These are phyloP conservation scores for Arion vulgaris DNA, from an alignment of 1,140 invertebrate species.

Conservation along the genomic window DNA sequence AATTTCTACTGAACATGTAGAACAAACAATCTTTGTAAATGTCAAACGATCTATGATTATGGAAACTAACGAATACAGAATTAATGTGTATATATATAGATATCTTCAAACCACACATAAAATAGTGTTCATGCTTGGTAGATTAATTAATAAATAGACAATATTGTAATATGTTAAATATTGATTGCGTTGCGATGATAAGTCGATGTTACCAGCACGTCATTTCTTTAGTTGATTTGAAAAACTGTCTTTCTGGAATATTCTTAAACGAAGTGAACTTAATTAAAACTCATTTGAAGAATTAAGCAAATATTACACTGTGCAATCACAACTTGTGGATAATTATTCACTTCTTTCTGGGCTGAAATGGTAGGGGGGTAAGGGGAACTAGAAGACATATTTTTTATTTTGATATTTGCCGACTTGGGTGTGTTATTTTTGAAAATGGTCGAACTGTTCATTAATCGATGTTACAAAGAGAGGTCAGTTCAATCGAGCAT, in stretches of 20 bases:
- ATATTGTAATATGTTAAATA: too few species aligned
- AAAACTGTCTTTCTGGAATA: neutral
- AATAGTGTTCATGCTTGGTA: neutral
- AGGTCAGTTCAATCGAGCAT: neutral
- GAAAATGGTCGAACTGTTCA: neutral
- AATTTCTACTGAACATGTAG: neutral
- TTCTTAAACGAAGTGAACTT: neutral
- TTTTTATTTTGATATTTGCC: slow-evolving; percentile 22
- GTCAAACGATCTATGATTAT: neutral
- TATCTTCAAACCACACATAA: neutral
- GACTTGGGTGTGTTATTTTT: neutral
- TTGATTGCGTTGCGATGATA: too few species aligned
- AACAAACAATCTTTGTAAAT: neutral
- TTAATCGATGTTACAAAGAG: slow-evolving; percentile 16
- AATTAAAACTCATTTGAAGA: slow-evolving; percentile 4
- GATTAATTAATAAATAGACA: neutral
- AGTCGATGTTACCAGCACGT: too few species aligned
- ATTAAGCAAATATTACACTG: neutral
- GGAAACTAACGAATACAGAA: neutral
- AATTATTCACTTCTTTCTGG: neutral
- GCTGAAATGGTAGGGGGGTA: neutral
- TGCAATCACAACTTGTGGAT: neutral
- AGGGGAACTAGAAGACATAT: neutral
- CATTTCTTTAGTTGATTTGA: neutral
- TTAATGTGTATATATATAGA: neutral